Conservation (phyloP, 2,113 vertebrate species). For the Lycaon pictus region DNA sequence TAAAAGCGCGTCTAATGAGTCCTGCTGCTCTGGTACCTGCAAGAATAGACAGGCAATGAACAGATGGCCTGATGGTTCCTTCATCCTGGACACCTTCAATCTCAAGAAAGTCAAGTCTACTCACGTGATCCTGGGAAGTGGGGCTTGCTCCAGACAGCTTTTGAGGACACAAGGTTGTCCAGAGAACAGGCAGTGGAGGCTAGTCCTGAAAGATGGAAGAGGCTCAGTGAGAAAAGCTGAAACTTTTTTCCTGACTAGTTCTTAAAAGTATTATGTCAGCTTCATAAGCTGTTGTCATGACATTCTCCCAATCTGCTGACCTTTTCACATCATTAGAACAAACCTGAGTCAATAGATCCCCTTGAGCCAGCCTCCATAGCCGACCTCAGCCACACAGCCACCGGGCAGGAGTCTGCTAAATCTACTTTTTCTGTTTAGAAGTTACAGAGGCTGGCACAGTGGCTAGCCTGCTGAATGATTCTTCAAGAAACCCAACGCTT, state of each 20-base stretch:
- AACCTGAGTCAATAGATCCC: not conserved
- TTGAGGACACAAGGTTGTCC: not conserved
- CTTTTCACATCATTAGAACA: not conserved
- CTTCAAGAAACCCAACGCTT: not conserved
- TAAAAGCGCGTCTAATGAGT: not conserved
- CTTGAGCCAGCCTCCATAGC: too few relatives aligned
- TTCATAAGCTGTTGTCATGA: not conserved
- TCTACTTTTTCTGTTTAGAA: not conserved
- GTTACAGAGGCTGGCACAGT: not conserved
- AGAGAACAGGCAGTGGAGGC: not conserved
- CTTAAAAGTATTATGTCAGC: not conserved
- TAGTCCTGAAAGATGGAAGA: not conserved
- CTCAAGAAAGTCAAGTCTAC: not conserved
- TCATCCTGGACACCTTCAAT: not conserved
- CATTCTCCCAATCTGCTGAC: not conserved
- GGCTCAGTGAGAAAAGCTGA: not conserved
- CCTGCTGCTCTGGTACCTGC: not conserved
- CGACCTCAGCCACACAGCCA: too few relatives aligned
- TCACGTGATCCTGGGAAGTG: too few relatives aligned
- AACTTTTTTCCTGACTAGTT: not conserved
- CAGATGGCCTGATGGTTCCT: not conserved
- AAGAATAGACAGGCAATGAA: not conserved
- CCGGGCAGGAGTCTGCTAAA: accelerated
- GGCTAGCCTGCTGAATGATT: not conserved
- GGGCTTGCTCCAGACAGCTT: not conserved